Evolutionary conservation across 2,888 invertebrate genomes (phyloP).

Genomic region (Euplagia quadripunctaria): DNA sequence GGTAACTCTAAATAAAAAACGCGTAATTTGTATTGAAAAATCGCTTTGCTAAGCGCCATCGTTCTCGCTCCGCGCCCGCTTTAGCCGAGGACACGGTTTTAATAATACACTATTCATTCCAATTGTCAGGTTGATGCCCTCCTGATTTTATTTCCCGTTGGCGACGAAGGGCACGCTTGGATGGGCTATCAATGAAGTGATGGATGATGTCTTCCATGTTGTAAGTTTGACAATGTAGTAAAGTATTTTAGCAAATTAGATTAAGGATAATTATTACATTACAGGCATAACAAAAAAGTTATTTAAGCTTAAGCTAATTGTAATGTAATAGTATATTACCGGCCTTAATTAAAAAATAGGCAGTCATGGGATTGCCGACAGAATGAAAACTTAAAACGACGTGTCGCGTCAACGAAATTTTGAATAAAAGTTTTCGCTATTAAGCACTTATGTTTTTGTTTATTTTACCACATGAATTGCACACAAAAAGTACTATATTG

Average conservation of each 20-base stretch:
- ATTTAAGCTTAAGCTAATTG: too few relatives aligned
- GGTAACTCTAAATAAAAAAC: neutral
- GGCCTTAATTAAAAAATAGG: too few relatives aligned
- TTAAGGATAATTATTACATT: conserved; percentile 7
- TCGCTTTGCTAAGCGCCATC: neutral
- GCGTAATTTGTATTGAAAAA: neutral
- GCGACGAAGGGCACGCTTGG: conserved; percentile 40
- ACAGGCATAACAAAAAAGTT: neutral
- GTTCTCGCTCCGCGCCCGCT: neutral
- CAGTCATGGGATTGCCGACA: too few relatives aligned
- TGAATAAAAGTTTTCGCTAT: too few relatives aligned
- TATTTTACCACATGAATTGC: too few relatives aligned
- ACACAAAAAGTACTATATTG: too few relatives aligned
- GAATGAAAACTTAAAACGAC: too few relatives aligned
- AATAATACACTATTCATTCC: conserved; percentile 41
- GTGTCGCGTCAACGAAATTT: too few relatives aligned
- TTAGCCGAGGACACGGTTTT: neutral
- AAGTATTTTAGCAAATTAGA: conserved; percentile 23
- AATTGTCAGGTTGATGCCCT: conserved; percentile 65
- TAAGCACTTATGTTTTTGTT: too few relatives aligned
- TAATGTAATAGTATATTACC: too few relatives aligned
- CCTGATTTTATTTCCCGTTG: conserved; percentile 51
- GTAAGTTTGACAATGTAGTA: conserved; percentile 4
- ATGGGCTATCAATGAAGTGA: conserved; percentile 16
- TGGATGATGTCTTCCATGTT: conserved; percentile 23